Evolutionary conservation across 2,113 vertebrate genomes (phyloP).

Genomic region (Catagonus wagneri): DNA sequence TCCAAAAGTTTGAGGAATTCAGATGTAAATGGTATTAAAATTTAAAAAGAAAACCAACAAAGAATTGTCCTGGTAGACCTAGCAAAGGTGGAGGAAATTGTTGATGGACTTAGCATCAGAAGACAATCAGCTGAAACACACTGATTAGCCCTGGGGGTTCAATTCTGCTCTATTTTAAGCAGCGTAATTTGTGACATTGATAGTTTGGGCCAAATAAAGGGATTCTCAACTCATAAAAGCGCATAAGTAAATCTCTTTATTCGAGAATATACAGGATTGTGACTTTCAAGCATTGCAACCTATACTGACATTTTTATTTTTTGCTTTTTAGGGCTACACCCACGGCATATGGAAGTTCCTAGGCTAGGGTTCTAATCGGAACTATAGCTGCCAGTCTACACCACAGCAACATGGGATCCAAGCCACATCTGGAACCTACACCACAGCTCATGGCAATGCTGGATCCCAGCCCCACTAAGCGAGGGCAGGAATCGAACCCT

Average conservation of each 20-base stretch:
- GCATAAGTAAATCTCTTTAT: background rate
- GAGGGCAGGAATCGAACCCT: too few relatives aligned
- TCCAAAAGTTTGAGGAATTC: background rate
- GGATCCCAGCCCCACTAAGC: too few relatives aligned
- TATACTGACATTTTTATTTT: background rate
- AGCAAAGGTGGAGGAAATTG: background rate
- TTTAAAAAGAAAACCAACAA: background rate
- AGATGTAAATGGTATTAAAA: background rate
- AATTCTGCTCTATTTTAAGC: background rate
- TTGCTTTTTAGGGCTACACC: too few relatives aligned
- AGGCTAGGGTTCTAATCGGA: too few relatives aligned
- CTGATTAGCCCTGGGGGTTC: background rate
- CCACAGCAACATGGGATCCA: too few relatives aligned
- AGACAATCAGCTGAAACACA: background rate
- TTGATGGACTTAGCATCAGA: background rate
- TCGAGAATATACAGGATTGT: background rate
- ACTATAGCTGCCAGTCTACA: too few relatives aligned
- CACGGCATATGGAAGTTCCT: too few relatives aligned
- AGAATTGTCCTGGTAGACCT: background rate
- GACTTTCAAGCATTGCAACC: constrained; percentile 37
- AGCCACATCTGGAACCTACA: too few relatives aligned
- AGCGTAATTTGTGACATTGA: background rate
- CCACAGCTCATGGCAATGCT: too few relatives aligned
- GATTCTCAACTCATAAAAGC: background rate
- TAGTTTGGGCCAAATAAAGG: background rate